Evolutionary conservation across 2,113 vertebrate genomes (phyloP).

Genomic region (Sebastes schlegelii): DNA sequence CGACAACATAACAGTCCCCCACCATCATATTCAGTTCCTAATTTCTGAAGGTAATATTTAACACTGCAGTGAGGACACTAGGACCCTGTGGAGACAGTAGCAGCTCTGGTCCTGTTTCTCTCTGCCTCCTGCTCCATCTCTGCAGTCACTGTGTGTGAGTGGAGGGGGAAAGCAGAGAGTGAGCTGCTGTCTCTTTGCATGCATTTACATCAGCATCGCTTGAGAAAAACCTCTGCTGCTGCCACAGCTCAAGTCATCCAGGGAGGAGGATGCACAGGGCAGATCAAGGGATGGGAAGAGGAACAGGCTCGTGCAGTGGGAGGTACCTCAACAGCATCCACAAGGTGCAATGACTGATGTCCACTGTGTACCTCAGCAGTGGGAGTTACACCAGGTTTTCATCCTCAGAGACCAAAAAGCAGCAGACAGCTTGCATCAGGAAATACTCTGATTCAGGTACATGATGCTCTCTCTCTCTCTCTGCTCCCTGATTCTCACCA

Average conservation of each 20-base stretch:
- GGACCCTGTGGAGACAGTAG: constrained; percentile 77
- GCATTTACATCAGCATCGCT: constrained; percentile 71
- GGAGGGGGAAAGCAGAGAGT: constrained; percentile 60
- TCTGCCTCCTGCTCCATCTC: constrained; percentile 81
- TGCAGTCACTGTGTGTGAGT: constrained; percentile 83
- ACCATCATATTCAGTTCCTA: not conserved
- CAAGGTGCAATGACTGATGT: constrained; percentile 70
- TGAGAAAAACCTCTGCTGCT: constrained; percentile 56
- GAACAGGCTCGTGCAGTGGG: constrained; percentile 43
- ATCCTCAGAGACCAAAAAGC: constrained; percentile 70
- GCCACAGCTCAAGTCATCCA: constrained; percentile 67
- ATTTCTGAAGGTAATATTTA: not conserved
- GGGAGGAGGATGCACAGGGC: constrained; percentile 70
- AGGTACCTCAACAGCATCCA: constrained; percentile 62
- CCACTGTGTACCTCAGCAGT: constrained; percentile 61
- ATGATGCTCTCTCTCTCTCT: constrained; percentile 56
- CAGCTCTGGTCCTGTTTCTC: constrained; percentile 64
- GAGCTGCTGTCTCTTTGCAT: constrained; percentile 71
- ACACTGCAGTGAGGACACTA: constrained; percentile 61
- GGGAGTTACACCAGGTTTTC: constrained; percentile 66
- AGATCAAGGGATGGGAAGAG: constrained; percentile 55
- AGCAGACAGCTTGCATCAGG: constrained; percentile 69
- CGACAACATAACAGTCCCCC: not conserved
- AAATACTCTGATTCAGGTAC: constrained; percentile 73
- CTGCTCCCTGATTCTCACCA: constrained; percentile 39